Conservation (phyloP, 1,140 invertebrate genomes). For the Nephotettix cincticeps region DNA sequence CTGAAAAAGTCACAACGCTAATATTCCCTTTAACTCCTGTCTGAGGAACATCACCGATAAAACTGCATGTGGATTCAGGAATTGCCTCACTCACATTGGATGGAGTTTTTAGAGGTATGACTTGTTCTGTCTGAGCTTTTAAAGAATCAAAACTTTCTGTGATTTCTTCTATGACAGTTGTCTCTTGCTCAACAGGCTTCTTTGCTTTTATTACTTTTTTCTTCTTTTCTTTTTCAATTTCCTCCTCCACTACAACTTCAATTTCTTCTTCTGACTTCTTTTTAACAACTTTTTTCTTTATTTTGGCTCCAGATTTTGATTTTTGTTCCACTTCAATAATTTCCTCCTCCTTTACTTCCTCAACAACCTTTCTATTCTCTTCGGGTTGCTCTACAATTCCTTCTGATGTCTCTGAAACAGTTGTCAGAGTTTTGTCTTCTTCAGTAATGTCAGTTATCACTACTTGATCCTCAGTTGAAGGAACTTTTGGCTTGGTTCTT, state of each 20-base stretch:
- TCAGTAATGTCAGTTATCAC: slow-evolving; percentile 38
- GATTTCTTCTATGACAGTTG: slow-evolving; percentile 45
- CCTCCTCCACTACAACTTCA: slow-evolving; percentile 34
- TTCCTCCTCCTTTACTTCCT: slow-evolving; percentile 35
- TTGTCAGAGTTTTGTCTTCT: slow-evolving; percentile 34
- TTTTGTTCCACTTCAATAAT: slow-evolving; percentile 47
- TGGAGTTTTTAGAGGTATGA: slow-evolving; percentile 40
- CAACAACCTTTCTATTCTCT: slow-evolving; percentile 27
- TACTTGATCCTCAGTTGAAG: slow-evolving; percentile 30
- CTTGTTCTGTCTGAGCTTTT: slow-evolving; percentile 33
- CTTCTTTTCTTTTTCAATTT: slow-evolving; percentile 41
- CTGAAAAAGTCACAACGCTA: slow-evolving; percentile 32
- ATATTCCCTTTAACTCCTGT: slow-evolving; percentile 29
- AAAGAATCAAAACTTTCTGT: slow-evolving; percentile 37
- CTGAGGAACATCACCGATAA: slow-evolving; percentile 32
- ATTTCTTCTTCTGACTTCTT: slow-evolving; percentile 38
- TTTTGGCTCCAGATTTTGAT: slow-evolving; percentile 41
- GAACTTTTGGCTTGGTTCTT: not conserved
- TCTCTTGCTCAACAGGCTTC: slow-evolving; percentile 43
- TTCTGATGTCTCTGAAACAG: slow-evolving; percentile 12
- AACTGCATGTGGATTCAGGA: slow-evolving; percentile 33
- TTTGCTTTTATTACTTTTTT: slow-evolving; percentile 44
- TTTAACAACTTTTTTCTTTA: slow-evolving; percentile 42
- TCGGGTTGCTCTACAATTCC: slow-evolving; percentile 39
- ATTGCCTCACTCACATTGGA: slow-evolving; percentile 39